Evolutionary conservation across 2,113 vertebrate species (phyloP).

Genomic region (Laticauda laticaudata): DNA sequence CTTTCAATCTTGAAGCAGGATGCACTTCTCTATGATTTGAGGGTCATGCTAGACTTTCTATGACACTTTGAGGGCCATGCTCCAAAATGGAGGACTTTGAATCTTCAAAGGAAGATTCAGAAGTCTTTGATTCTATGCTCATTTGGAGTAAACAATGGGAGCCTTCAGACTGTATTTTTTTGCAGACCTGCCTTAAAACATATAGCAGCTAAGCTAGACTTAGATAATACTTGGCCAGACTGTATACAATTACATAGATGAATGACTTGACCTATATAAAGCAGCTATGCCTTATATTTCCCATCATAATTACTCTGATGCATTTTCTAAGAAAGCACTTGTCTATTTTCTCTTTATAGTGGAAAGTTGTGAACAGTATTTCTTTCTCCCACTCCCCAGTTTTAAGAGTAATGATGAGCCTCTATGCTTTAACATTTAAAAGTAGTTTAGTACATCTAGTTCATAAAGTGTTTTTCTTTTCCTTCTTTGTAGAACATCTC

Average conservation of each 20-base stretch:
- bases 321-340: not conserved
- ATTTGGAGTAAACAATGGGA: not conserved
- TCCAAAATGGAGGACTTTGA: not conserved
- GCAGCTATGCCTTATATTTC: not conserved
- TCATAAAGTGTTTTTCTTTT: constrained; percentile 4
- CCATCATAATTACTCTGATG: not conserved
- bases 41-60: not conserved
- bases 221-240: not conserved
- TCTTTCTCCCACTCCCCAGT: no score
- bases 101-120: not conserved
- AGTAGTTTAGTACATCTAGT: constrained; percentile 9
- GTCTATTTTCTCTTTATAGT: not conserved
- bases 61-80: not conserved
- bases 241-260: not conserved
- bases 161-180: not conserved
- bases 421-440: constrained; percentile 46
- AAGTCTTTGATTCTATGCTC: not conserved
- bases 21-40: not conserved
- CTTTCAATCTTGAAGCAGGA: not conserved
- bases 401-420: constrained; percentile 33
- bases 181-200: not conserved
- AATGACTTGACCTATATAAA: not conserved
- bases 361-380: not conserved
- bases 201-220: not conserved
- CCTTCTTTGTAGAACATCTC: not conserved